These are phyloP conservation scores for Chlamydotis undulata DNA, from an alignment of 2,113 vertebrate species.

Conservation along the genomic window DNA sequence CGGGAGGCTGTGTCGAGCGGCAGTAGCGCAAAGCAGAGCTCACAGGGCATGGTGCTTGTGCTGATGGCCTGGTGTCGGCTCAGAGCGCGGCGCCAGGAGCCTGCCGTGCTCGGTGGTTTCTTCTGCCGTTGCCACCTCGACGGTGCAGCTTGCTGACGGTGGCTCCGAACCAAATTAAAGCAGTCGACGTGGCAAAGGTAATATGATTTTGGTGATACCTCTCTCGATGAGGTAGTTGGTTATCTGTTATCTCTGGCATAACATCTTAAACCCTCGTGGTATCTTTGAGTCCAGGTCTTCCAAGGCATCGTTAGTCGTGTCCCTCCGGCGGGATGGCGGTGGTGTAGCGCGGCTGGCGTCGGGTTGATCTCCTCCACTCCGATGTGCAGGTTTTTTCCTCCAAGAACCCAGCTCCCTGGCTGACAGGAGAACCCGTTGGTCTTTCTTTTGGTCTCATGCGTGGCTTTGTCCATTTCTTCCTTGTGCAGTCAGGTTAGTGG, in stretches of 20 bases:
- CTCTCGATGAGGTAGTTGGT: background rate
- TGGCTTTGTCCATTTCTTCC: background rate
- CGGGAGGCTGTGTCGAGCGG: accelerated
- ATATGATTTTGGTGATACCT: background rate
- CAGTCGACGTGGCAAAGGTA: accelerated
- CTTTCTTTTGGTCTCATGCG: background rate
- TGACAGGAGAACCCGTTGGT: background rate
- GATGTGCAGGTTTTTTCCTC: accelerated
- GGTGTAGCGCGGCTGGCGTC: background rate
- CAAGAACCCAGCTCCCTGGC: background rate
- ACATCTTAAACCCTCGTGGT: accelerated
- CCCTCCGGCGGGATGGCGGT: accelerated
- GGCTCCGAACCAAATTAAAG: background rate
- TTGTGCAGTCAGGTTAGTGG: accelerated
- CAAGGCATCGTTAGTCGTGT: accelerated
- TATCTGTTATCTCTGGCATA: background rate
- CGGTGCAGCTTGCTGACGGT: background rate
- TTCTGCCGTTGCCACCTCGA: accelerated
- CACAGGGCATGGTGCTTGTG: background rate
- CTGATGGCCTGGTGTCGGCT: background rate
- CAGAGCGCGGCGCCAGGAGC: accelerated
- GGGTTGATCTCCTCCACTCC: background rate
- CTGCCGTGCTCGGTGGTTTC: background rate
- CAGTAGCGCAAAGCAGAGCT: background rate
- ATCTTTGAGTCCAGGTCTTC: accelerated